phyloP scores from a whole-genome alignment of 1,140 invertebrate genomes.

The Glossosoma conforme region DNA sequence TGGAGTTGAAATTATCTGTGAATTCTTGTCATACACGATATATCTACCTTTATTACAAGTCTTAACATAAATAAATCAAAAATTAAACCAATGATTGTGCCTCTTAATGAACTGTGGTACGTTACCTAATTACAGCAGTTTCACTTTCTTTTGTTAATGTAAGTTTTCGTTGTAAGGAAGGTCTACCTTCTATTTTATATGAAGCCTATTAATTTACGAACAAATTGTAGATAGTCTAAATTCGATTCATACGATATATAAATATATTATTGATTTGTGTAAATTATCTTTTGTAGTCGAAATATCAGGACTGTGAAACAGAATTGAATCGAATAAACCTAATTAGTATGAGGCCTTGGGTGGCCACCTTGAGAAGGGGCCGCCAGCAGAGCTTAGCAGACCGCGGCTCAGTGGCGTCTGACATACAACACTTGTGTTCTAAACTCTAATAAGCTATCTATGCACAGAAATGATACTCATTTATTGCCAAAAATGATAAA shows the following conservation, averaged over 20 bases:
- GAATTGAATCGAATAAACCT: constrained; percentile 30
- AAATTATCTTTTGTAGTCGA: constrained; percentile 31
- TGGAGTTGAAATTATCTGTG: constrained; percentile 30
- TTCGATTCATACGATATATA: too few relatives aligned
- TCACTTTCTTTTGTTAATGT: constrained; percentile 28
- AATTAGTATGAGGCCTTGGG: constrained; percentile 32
- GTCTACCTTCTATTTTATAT: constrained; percentile 28
- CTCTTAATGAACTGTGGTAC: constrained; percentile 31
- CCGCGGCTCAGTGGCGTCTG: constrained; percentile 8
- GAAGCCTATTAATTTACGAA: constrained; percentile 31
- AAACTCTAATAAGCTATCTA: constrained; percentile 32
- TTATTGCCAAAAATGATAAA: constrained; percentile 33
- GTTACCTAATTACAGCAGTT: constrained; percentile 31
- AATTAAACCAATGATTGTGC: constrained; percentile 33
- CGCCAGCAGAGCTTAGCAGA: constrained; percentile 28
- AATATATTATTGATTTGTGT: constrained; percentile 25
- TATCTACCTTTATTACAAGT: constrained; percentile 26
- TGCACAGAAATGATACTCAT: constrained; percentile 33
- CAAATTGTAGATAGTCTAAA: constrained; percentile 32
- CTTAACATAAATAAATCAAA: constrained; percentile 21
- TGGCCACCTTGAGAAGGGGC: constrained; percentile 21
- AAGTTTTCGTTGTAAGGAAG: constrained; percentile 30
- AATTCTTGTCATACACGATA: constrained; percentile 32
- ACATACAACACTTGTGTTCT: constrained; percentile 28
- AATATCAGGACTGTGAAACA: constrained; percentile 27